Evolutionary conservation across 2,113 vertebrate species (phyloP), one percentile per base, ranked within the genome.

Genomic region (Conger conger): DNA sequence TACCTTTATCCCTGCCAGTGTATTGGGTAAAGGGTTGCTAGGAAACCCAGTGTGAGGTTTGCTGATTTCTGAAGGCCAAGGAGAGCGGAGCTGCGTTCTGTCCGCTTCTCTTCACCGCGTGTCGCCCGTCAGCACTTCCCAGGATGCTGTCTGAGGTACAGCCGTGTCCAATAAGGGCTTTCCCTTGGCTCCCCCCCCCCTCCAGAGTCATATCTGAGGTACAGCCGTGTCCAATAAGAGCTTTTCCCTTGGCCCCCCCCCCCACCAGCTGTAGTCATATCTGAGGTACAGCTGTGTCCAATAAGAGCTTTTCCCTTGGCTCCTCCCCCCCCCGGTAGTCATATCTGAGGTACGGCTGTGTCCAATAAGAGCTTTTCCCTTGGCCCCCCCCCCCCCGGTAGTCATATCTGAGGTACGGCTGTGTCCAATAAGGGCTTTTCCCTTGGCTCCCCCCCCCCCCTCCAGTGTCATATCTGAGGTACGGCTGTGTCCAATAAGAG

Each of bases 11-110:
- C 40, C 37, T 20, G 27, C 53, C 8, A 30, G 54, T 38, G 57
- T 84, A 30, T 38, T 54, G 79, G 60, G 36, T 63, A 37, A 84
- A 35, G 15, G 36, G 83, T 84, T 84, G 83, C 83, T 80, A 79
- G 83, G 83, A 79, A 36, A 84, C 83, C 50, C 60, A 20, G 37
- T 50, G n/a, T 54, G 27, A 35, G 33, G n/a, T 53, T 79, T 36
- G 78, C 5, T 3, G n/a, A 76, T 30, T 78, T n/a, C 76, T 45
- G 38, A 42, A 53, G 83, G 33, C 35, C 33, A 78, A 50, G n/a
- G 76, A 11, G 30, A 42, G 76, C 73, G 76, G 68, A 35, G 40
- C 42, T 23, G 23, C 7, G 33, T 54, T 33, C 45, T 36, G 5
- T 23, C 33, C 17, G 50, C 42, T 38, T 45, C 76, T 79, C 35